A percentile compares a stretch with the other conserved stretches of the same genome.
phyloP scores from a whole-genome alignment of 1,140 invertebrate genomes.

The Ips nitidus region DNA sequence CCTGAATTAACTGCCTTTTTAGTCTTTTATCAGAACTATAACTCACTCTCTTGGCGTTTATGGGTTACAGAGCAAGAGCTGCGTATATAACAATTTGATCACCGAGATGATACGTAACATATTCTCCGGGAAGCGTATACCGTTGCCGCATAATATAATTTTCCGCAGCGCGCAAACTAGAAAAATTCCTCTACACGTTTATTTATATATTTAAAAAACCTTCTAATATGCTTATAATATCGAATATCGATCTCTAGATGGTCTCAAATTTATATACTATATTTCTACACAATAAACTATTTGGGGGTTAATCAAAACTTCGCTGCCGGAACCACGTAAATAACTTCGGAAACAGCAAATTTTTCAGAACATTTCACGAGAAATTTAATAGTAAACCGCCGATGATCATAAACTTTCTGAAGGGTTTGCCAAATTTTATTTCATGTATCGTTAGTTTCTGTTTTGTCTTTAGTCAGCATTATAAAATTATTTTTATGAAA shows the following conservation, averaged over 20 bases:
- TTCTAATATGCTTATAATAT: too few species aligned
- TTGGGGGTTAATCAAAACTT: conserved; percentile 35
- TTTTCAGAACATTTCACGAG: conserved; percentile 36
- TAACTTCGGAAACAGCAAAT: conserved; percentile 34
- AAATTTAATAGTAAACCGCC: conserved; percentile 25
- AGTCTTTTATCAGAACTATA: conserved; percentile 22
- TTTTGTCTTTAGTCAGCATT: too few species aligned
- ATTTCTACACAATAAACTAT: conserved; percentile 33
- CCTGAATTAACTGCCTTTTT: conserved; percentile 22
- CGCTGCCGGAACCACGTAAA: conserved; percentile 34
- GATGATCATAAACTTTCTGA: conserved; percentile 22
- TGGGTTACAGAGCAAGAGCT: conserved; percentile 24
- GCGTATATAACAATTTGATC: conserved; percentile 27
- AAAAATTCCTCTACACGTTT: not conserved
- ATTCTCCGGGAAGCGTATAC: conserved; percentile 12
- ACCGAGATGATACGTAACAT: conserved; percentile 16
- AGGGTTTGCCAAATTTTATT: conserved; percentile 3
- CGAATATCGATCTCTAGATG: not conserved
- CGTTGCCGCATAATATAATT: conserved; percentile 3
- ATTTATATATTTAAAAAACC: too few species aligned
- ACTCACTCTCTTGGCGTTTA: conserved; percentile 20
- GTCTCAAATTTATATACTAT: conserved; percentile 24
- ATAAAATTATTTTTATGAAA: too few species aligned
- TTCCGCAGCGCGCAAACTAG: not conserved
- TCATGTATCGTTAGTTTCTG: not conserved